Evolutionary conservation across 2,113 vertebrate species (phyloP), one percentile per base, ranked within the genome.

Genomic region (Sclerurus mexicanus): DNA sequence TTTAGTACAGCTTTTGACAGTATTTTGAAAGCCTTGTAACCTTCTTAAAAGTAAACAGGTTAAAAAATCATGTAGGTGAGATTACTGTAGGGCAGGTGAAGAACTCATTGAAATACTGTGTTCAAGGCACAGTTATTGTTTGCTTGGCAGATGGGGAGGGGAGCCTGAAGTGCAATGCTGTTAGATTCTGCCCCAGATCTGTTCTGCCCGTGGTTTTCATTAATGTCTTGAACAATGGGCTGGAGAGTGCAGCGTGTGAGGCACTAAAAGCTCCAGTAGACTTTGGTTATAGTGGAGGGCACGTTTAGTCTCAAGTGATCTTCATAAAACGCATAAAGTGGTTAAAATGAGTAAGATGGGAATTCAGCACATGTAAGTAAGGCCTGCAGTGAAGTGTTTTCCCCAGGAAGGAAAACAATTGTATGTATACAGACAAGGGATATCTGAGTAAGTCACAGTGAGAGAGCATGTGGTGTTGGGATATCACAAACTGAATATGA

Each of bases 381-480:
- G 78, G 24, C 17, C 31, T 83, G 37, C 23, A 44, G 40, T 30
- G 79, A 19, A 63, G 14, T 33, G 31, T 63, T 90, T 90, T 84
- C 31, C 49, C 40, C 62, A 83, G 59, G 85, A 96, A 85, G 52
- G 64, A 87, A 95, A 89, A 89, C 30, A 60, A 86, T 66, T 10
- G 14, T 78, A 40, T 78, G 56, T 71, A 37, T 56, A 69, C 24
- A 85, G 64, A 81, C 6, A 3, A 81, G 92, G 84, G 44, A 47
- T 72, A 64, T 94, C 64, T 94, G 94, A 95, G 76, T 93, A 85
- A 85, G 60, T 69, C 77, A 25, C 85, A 46, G 59, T 52, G 86
- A 81, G 64, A 87, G 55, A 71, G 44, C 83, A 68, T 84, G 86
- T 86, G 95, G 39, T 86, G 56, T 33, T 86, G 86, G 73, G 77